Conservation (phyloP, 2,113 vertebrate genomes). For the Heterotilapia buettikoferi region DNA sequence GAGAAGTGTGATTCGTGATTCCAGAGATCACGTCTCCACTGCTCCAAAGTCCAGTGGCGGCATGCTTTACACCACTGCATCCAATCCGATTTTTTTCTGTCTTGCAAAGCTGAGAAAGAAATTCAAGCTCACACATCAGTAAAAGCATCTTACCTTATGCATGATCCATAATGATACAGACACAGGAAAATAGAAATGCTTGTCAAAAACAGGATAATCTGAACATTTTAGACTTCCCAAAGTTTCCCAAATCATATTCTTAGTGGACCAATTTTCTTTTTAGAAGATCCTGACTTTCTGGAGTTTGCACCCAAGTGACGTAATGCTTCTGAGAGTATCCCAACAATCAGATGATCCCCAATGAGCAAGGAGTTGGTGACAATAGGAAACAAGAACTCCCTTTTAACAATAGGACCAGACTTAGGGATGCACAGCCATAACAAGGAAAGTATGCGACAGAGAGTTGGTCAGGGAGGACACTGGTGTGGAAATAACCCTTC, state of each 20-base stretch:
- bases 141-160: neutral
- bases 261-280: neutral
- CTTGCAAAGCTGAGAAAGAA: neutral
- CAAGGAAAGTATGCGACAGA: neutral
- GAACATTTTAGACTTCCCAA: neutral
- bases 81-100: neutral
- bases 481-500: neutral
- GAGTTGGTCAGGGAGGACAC: neutral
- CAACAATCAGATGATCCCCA: neutral
- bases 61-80: neutral
- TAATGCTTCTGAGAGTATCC: neutral
- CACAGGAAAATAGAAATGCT: neutral
- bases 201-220: neutral
- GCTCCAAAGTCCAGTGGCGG: neutral
- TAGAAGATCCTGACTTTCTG: fast-evolving
- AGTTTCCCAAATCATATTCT: neutral
- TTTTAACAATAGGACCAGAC: neutral
- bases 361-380: neutral
- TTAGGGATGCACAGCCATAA: neutral
- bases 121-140: neutral
- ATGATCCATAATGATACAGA: neutral
- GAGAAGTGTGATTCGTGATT: neutral
- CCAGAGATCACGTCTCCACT: neutral
- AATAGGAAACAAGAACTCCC: neutral
- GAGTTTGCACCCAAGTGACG: neutral